Base-by-base conservation (phyloP, 2,888 invertebrate species). In the Amphipyra tragopoginis region DNA sequence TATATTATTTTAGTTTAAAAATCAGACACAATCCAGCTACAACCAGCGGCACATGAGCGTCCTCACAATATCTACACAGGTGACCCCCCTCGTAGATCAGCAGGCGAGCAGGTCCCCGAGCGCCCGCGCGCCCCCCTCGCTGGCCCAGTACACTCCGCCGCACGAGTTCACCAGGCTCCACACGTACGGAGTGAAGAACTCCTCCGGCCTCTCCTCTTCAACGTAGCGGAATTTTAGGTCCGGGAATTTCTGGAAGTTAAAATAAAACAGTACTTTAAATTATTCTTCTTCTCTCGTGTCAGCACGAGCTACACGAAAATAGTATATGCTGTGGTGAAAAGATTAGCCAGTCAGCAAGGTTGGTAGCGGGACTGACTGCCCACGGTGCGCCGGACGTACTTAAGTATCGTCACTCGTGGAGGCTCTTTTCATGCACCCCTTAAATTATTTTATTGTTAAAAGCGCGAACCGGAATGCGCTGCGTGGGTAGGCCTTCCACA, bases 101-200 rank as follows among this genome's bases (percentile, higher is more conserved):
- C 90, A 92, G 14, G 86, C 86, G 0, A 92, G 81, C 11, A 93
- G 63, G 57, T 91, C 90, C 0, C 85, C 85, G 0, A 90, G 71
- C 0, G 92, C 92, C 8, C 89, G 58, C 1, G 91, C 86, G 0
- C 93, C 90, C n/a, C 93, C 87, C 80, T 95, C 95, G 71, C 93
- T 92, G 11, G 94, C 92, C 94, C 94, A 95, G 81, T 93, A 90
- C 2, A 95, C 87, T 0, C 90, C 89, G 0, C 96, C 96, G 72
- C 96, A 95, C 40, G 93, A 94, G 78, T 95, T 96, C 47, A 99
- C 97, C 55, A 99, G 95, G 3, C 98, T 97, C 99, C 99, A 99
- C 26, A 99, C 98, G 90, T 99, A 99, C 0, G 99, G 99, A 77
- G 99, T 98, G 95, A 99, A 99, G 95, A 99, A 99, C 85, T 99